phyloP scores from a whole-genome alignment of 2,797 vertebrate species.

The Esox masquinongy region DNA sequence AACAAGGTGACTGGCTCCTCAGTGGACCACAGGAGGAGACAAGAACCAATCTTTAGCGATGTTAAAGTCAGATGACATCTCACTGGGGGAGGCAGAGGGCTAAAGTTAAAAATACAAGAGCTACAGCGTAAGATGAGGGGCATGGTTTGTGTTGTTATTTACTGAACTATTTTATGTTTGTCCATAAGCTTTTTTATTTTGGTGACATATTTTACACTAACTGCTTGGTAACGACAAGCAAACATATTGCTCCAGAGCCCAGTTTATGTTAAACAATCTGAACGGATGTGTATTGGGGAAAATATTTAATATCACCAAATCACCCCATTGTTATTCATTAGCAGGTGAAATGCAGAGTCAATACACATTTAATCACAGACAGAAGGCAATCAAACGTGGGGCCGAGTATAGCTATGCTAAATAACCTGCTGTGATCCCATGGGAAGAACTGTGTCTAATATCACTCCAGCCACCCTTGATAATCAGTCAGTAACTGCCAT shows the following conservation, averaged over 20 bases:
- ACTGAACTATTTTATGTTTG: neutral
- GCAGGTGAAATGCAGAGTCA: slow-evolving; percentile 79
- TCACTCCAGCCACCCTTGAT: slow-evolving; percentile 67
- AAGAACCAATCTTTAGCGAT: slow-evolving; percentile 44
- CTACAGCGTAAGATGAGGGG: neutral
- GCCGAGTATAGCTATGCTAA: slow-evolving; percentile 75
- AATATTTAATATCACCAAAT: slow-evolving; percentile 79
- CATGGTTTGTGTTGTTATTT: neutral
- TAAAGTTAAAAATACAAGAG: neutral
- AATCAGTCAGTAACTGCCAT: slow-evolving; percentile 66
- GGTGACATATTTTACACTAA: neutral
- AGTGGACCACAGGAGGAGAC: slow-evolving; percentile 70
- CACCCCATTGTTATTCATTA: slow-evolving; percentile 81
- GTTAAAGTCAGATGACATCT: slow-evolving; percentile 42
- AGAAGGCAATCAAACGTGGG: slow-evolving; percentile 79
- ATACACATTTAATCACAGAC: slow-evolving; percentile 82
- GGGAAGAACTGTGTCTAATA: slow-evolving; percentile 76
- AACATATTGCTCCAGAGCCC: slow-evolving; percentile 41
- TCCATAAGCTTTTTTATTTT: neutral
- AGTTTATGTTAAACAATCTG: slow-evolving; percentile 53
- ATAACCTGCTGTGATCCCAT: slow-evolving; percentile 72
- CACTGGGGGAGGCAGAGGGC: slow-evolving; percentile 1
- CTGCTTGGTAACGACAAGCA: neutral
- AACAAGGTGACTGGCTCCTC: slow-evolving; percentile 75
- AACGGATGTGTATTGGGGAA: slow-evolving; percentile 71